Evolutionary conservation across 2,113 vertebrate species (phyloP).

Genomic region (Hemiprocne comata): DNA sequence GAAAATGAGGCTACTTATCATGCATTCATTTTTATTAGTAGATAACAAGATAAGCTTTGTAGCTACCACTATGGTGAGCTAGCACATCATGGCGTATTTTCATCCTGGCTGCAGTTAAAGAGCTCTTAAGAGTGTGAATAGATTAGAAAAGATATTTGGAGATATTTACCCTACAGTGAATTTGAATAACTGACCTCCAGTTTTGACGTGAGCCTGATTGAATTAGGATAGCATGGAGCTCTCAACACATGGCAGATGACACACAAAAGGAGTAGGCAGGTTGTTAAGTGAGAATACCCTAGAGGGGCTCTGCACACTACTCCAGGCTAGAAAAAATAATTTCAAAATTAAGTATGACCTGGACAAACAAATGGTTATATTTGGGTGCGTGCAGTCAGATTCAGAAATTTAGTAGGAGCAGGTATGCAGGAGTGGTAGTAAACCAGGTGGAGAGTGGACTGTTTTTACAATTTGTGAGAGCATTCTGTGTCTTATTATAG

Average conservation of each 20-base stretch:
- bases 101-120: background rate
- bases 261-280: background rate
- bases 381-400: background rate
- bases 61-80: background rate
- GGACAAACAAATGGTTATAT: background rate
- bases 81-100: background rate
- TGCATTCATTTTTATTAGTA: background rate
- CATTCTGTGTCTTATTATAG: background rate
- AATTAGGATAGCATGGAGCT: background rate
- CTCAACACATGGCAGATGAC: fast-evolving
- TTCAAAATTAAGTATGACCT: background rate
- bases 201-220: background rate
- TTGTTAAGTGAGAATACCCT: background rate
- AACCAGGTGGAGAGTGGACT: background rate
- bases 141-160: background rate
- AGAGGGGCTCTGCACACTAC: background rate
- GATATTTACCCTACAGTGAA: background rate
- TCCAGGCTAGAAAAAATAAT: background rate
- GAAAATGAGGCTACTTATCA: background rate
- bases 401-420: background rate
- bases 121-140: background rate
- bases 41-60: background rate
- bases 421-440: background rate
- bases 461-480: background rate
- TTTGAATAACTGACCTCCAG: background rate